Evolutionary conservation across 2,113 vertebrate species (phyloP), one percentile per base, ranked within the genome.

Genomic region (Crotalus horridus): DNA sequence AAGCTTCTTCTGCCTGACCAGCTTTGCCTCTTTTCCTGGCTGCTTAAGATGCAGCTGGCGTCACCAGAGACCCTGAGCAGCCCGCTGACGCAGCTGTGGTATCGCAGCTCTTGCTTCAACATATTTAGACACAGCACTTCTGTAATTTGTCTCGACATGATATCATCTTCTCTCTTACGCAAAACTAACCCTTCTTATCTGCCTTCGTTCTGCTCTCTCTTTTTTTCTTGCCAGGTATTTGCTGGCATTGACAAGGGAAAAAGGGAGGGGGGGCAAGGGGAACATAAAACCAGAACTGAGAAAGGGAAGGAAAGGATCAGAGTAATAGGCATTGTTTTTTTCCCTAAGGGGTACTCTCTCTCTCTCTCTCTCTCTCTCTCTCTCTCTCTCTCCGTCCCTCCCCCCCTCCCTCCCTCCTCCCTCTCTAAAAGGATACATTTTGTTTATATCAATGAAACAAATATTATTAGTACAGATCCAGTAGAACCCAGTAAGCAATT

Each of bases 31-130:
- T n/a, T 51, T 51, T 69, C 96, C 87, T 85, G 10, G 93, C 96
- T 97, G 97, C 96, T 98, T 98, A 95, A 96, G 97, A 98, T 98
- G 98, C 98, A 97, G 97, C 33, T 3, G 15, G 97, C 93, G 95
- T 98, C 97, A 95, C 96, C 64, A 96, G 94, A 97, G 97, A 96
- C 96, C 96, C 97, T 93, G 96, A 96, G 96, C 96, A 96, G 96
- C 96, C 96, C 94, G 96, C 96, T 96, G 97, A 97, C 97, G 95
- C 6, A 96, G 96, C 96, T 96, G 96, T 92, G 97, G 96, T 95
- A 87, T 26, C 93, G 97, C 97, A 94, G 93, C 95, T 97, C 95
- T 94, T 97, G 96, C 96, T 96, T 94, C 94, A 54, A 95, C 96
- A 95, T 96, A 95, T 97, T 96, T 94, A 95, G 96, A 96, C 96